Percentiles rank a stretch among this genome's conserved stretches.
phyloP scores from a whole-genome alignment of 2,888 invertebrate genomes.

The Scaeva pyrastri region DNA sequence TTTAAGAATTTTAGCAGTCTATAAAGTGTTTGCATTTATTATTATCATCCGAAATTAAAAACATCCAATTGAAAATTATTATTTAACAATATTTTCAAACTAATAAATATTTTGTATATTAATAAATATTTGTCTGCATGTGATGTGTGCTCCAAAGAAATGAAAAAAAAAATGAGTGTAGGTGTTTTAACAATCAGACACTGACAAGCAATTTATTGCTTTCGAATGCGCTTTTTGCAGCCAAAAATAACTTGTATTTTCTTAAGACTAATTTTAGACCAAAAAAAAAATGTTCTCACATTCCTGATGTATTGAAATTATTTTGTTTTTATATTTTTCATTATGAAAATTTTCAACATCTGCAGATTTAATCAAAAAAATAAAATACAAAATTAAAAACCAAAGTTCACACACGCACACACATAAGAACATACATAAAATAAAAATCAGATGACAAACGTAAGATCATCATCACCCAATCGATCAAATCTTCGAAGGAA shows the following conservation, averaged over 20 bases:
- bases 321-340: background rate
- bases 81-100: background rate
- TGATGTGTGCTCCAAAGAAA: background rate
- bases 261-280: slow-evolving; percentile 10
- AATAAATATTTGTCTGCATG: background rate
- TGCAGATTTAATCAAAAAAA: background rate
- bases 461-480: slow-evolving; percentile 22
- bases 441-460: slow-evolving; percentile 57
- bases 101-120: background rate
- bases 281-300: too few species aligned
- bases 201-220: background rate
- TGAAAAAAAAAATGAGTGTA: background rate
- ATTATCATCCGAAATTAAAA: background rate
- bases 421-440: too few species aligned
- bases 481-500: slow-evolving; percentile 63
- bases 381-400: slow-evolving; percentile 10
- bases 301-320: too few species aligned
- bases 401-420: background rate
- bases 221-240: background rate
- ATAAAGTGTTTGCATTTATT: background rate
- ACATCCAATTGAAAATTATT: background rate
- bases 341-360: slow-evolving; percentile 21
- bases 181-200: background rate
- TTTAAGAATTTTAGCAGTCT: background rate
- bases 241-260: background rate